Base-by-base conservation (phyloP, 2,113 vertebrate species). In the Thinocorus orbignyianus region DNA sequence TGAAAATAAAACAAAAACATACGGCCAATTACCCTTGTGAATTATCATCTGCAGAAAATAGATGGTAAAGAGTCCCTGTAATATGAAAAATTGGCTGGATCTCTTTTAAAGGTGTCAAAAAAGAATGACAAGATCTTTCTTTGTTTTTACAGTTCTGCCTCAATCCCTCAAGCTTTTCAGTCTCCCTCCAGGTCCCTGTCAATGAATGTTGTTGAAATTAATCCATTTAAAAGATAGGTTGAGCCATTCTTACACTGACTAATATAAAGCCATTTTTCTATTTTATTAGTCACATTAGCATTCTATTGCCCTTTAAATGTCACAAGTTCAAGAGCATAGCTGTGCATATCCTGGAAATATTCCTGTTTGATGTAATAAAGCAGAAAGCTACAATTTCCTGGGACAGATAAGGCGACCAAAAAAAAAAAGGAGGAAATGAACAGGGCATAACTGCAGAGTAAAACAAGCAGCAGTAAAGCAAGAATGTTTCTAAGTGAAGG, bases 261-360 rank as follows among this genome's bases (percentile, higher is more conserved):
- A 89, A 65, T 48, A 83, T 39, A 93, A 97, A 96, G 90, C 52
- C 73, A 55, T 94, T 95, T 97, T 95, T 93, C 88, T 97, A 54
- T 96, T 98, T 98, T 97, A 98, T 97, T 97, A 94, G 95, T 78
- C 90, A 85, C 94, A 95, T 97, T 97, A 97, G 91, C 84, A 95
- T 98, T 95, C 84, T 88, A 76, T 71, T 97, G 93, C 92, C 95
- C 97, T 98, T 97, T 98, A 97, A 98, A 98, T 96, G 97, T 89
- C 97, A 97, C 82, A 90, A 93, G 97, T 97, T 98, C 97, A 98
- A 97, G 82, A 97, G 68, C 70, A 90, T 74, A 95, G 92, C 65
- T 96, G 71, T 91, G 80, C 42, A 17, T 84, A 90, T 49, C 88
- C 82, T 91, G 46, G 66, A 96, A 97, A 95, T 92, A 95, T 84